Base-by-base conservation (phyloP, 2,888 invertebrate species). In the Volucella bombylans region DNA sequence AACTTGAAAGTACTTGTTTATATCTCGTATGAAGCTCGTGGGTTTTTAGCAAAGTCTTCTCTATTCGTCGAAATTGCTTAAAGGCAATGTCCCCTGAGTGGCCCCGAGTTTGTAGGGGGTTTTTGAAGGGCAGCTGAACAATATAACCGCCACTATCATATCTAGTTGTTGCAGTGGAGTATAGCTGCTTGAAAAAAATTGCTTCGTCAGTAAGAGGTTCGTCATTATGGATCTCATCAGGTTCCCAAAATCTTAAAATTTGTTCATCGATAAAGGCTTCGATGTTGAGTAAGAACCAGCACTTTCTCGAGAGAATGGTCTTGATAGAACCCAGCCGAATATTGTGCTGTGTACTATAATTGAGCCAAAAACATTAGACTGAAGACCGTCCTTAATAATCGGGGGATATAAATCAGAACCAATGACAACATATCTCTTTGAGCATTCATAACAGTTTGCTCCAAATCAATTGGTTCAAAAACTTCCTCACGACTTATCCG, bases 281-380 rank as follows among this genome's bases (percentile, higher is more conserved):
- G 4, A n/a, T 14, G 41, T 41, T 4, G 14, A 41, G 14, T 47
- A 45, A 1, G 14, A 15, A 2, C 8, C 18, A 11, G 45, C 18
- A 6, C 6, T n/a, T 18, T 61, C 9, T 11, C 12, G 12, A 2
- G 43, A 14, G 8, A 62, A n/a, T 14, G 49, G 31, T n/a, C 57
- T 61, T 59, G 59, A 71, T 9, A 71, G 8, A 14, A 71, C 31
- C 38, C 47, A 71, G 1, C 57, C 69, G 18, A 69, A 57, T 10
- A 57, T n/a, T 0, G 45, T 69, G 11, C 45, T 41, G 2, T 71
- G 71, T 4, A 59, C 71, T 31, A 71, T 8, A 15, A 61, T 18
- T 8, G 41, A 43, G 3, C 65, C 18, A 9, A 39, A 65, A 11
- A 49, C 23, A 15, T 59, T 43, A 4, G 31, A 12, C 9, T 49